Base-by-base conservation (phyloP, 1,140 invertebrate genomes). In the Pachypeltis micranthus region DNA sequence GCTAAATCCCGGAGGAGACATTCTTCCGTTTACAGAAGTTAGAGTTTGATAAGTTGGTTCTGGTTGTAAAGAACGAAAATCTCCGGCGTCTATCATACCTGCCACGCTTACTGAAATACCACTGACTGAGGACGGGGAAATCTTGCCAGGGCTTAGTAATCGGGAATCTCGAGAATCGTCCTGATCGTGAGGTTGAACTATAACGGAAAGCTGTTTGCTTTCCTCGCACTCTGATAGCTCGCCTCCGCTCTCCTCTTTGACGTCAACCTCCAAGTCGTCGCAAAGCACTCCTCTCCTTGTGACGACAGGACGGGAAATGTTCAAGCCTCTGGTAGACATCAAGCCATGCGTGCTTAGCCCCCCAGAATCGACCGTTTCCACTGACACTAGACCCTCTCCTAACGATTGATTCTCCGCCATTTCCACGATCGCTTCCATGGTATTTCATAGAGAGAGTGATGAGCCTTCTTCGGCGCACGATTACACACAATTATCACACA, bases 31-130 rank as follows among this genome's bases (percentile, higher is more conserved):
- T 29, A 91, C 88, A 44, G 89, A 89, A 44, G 88, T 88, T 55
- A 90, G 73, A 1, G 91, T 93, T 74, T 94, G 91, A 78, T 94
- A 95, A 51, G 91, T 92, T 31, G 85, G 83, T 71, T 90, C 86
- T 59, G 85, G 82, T 78, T 88, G 86, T 71, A 90, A 79, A 66
- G 83, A 79, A 68, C 86, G 80, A 72, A 86, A 88, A 74, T 90
- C 87, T 67, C 80, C 81, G 64, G 83, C 82, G 78, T 90, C 87
- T 72, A 88, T 87, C 84, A 90, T 88, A 69, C 82, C 85, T 72
- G 84, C 80, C 67, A 85, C 83, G 74, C 80, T 83, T 57, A 84
- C 83, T 67, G 80, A 80, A 61, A 79, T 77, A 68, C 73, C 75
- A 70, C 59, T 31, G n/a, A 65, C 64, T 57, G 78, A 80, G 47